Evolutionary conservation across 2,113 vertebrate species (phyloP).

Genomic region (Coryphaenoides rupestris): DNA sequence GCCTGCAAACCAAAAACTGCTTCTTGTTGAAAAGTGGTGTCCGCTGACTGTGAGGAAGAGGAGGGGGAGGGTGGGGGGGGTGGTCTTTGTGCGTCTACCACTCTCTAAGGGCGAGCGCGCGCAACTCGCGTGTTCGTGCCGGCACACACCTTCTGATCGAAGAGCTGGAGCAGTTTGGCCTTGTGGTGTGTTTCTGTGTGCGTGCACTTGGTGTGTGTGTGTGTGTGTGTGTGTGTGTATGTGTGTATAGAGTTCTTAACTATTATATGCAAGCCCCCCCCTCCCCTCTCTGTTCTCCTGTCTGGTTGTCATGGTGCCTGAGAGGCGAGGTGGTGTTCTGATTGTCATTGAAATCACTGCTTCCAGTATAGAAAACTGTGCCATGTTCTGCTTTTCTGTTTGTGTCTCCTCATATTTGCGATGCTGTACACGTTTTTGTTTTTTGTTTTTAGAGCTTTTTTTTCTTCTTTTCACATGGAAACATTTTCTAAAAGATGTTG

Average conservation of each 20-base stretch:
- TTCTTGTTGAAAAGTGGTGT: conserved; percentile 39
- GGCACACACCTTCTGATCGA: no score
- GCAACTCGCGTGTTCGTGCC: no score
- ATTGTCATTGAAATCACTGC: conserved; percentile 55
- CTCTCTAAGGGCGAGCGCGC: no score
- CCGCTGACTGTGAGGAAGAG: conserved; percentile 10
- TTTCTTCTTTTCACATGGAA: conserved; percentile 34
- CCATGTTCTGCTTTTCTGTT: conserved; percentile 36
- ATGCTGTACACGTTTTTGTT: conserved; percentile 36
- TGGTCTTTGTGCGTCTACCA: no score
- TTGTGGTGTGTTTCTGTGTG: neutral
- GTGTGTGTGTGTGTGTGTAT: conserved; percentile 32
- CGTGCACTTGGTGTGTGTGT: conserved; percentile 13
- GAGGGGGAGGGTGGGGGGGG: neutral
- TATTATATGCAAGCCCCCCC: conserved; percentile 70
- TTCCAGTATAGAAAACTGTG: conserved; percentile 58
- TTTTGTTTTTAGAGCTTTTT: conserved; percentile 28
- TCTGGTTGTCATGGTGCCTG: conserved; percentile 63
- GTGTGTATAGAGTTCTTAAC: conserved; percentile 51
- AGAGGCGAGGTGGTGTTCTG: conserved; percentile 54
- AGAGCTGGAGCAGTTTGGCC: no score
- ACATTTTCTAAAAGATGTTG: conserved; percentile 19
- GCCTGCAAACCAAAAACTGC: conserved; percentile 64
- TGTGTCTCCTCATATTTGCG: conserved; percentile 32
- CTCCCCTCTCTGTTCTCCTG: conserved; percentile 24